Evolutionary conservation across 2,113 vertebrate genomes (phyloP).

Genomic region (Urocitellus parryii): DNA sequence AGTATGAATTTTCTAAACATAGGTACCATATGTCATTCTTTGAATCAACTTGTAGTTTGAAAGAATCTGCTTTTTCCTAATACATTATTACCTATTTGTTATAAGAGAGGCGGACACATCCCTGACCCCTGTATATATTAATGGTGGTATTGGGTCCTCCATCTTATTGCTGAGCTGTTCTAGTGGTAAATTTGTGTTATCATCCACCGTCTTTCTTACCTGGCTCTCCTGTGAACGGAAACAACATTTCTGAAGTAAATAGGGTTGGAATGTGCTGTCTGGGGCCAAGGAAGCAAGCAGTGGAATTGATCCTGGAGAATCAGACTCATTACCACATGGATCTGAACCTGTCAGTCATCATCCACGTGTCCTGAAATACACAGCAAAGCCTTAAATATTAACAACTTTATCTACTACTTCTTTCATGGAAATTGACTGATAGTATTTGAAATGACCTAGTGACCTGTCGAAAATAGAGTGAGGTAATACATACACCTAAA

Average conservation of each 20-base stretch:
- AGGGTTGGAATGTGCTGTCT: not conserved
- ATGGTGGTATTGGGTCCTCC: not conserved
- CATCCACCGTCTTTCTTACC: not conserved
- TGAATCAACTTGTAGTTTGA: not conserved
- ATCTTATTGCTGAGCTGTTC: not conserved
- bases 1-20: slow-evolving; percentile 38
- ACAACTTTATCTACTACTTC: not conserved
- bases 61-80: not conserved
- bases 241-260: slow-evolving; percentile 35
- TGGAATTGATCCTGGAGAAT: not conserved
- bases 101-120: not conserved
- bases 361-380: not conserved
- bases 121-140: not conserved
- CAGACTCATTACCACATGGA: not conserved
- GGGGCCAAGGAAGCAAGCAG: not conserved
- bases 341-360: not conserved
- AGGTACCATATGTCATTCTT: not conserved
- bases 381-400: not conserved
- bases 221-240: slow-evolving; percentile 34
- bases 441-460: not conserved
- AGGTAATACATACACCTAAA: not conserved
- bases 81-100: not conserved
- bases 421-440: not conserved
- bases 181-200: not conserved
- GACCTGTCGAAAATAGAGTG: not conserved